A percentile compares a stretch with the other conserved stretches of the same genome.
Conservation (phyloP, 1,140 invertebrate species). For the Drosophila busckii region DNA sequence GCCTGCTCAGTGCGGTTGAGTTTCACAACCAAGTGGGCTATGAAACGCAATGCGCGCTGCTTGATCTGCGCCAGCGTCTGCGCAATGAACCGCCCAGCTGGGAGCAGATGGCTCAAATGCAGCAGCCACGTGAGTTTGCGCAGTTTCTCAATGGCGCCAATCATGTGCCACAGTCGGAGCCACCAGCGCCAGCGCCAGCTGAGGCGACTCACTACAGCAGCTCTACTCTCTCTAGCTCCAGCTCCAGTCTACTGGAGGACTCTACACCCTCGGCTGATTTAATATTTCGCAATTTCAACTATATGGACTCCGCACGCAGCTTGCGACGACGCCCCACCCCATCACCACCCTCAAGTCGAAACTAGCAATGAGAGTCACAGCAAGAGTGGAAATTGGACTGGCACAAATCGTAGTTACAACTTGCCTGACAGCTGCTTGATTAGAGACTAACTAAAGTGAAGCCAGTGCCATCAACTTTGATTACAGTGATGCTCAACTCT, state of each 20-base stretch:
- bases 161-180: neutral
- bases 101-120: constrained; percentile 7
- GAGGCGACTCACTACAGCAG: neutral
- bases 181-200: neutral
- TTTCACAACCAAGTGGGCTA: neutral
- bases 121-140: neutral
- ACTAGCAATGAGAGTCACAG: too few relatives aligned
- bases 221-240: neutral
- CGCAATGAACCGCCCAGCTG: neutral
- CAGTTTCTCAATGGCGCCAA: constrained; percentile 6
- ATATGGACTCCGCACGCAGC: neutral
- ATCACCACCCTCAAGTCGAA: neutral
- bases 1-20: neutral
- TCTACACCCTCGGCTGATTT: neutral
- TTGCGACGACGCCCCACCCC: neutral
- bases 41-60: constrained; percentile 7
- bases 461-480: too few relatives aligned
- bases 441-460: too few relatives aligned
- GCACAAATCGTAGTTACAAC: too few relatives aligned
- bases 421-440: too few relatives aligned
- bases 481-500: too few relatives aligned
- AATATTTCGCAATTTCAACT: neutral
- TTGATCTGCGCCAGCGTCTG: neutral
- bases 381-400: too few relatives aligned
- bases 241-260: too few relatives aligned